phyloP scores from a whole-genome alignment of 2,797 vertebrate genomes.

The Chelonia mydas region DNA sequence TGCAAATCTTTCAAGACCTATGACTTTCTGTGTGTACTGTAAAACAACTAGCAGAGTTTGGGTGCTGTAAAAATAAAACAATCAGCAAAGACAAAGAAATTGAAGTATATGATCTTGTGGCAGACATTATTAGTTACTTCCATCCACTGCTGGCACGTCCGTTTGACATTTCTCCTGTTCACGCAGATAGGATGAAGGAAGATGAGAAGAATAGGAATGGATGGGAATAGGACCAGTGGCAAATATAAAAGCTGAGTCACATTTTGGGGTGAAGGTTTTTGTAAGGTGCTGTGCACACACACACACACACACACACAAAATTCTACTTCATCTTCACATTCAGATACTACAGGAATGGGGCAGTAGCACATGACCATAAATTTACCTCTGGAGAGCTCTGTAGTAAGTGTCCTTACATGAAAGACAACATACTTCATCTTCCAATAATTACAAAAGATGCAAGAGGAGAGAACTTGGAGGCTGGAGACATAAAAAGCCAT shows the following conservation, averaged over 20 bases:
- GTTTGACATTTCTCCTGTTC: neutral
- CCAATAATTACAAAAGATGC: neutral
- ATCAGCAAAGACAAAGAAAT: neutral
- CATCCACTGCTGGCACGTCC: neutral
- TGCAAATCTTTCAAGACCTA: neutral
- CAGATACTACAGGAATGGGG: neutral
- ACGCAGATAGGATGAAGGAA: neutral
- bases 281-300: neutral
- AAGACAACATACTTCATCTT: neutral
- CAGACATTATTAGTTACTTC: neutral
- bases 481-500: neutral
- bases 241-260: neutral
- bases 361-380: neutral
- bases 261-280: no score
- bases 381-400: neutral
- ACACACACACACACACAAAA: neutral
- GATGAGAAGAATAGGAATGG: neutral
- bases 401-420: neutral
- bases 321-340: neutral
- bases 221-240: neutral
- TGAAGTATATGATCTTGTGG: neutral
- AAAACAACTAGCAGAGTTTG: neutral
- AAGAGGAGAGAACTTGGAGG: neutral
- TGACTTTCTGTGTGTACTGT: neutral
- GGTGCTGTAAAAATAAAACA: neutral